A percentile compares a stretch with the other conserved stretches of the same genome.
Evolutionary conservation across 2,888 invertebrate genomes (phyloP).

Genomic region (Diplazon laetatorius): DNA sequence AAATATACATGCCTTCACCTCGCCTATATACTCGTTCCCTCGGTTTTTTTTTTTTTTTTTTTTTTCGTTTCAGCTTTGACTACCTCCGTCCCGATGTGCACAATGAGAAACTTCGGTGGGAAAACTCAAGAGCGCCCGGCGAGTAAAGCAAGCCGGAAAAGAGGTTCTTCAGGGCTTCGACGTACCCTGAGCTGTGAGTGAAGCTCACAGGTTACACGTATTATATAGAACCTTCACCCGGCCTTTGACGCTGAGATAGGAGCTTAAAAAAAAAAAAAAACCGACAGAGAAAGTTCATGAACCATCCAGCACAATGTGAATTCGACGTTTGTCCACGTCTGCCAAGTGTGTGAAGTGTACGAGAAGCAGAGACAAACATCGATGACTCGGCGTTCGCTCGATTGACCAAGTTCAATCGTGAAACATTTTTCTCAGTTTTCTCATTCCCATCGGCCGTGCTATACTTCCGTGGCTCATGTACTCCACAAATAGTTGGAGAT

Average conservation of each 20-base stretch:
- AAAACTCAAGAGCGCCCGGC: constrained; percentile 34
- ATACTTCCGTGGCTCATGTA: not conserved
- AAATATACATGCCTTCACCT: not conserved
- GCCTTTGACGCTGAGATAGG: not conserved
- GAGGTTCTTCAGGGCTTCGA: constrained; percentile 31
- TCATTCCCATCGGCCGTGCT: not conserved
- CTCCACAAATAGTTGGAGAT: constrained; percentile 9
- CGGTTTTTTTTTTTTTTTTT: constrained; percentile 1
- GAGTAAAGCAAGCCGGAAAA: constrained; percentile 25
- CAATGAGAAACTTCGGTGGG: constrained; percentile 35
- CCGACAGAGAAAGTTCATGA: not conserved
- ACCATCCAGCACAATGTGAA: constrained; percentile 5
- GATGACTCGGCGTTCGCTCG: constrained; percentile 26
- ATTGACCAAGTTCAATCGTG: constrained; percentile 22
- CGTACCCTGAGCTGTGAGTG: constrained; percentile 24
- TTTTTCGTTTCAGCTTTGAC: not conserved
- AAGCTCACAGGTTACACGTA: constrained; percentile 23
- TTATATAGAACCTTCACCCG: not conserved
- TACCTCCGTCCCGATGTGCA: constrained; percentile 22
- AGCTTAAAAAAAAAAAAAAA: not conserved
- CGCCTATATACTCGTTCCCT: constrained; percentile 23
- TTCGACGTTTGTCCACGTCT: constrained; percentile 5
- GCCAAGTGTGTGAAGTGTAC: constrained; percentile 3
- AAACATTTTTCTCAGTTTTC: constrained; percentile 22
- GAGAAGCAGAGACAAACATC: constrained; percentile 7